These are phyloP conservation scores for Scaeva pyrastri DNA, from an alignment of 2,888 invertebrate genomes.

Conservation along the genomic window DNA sequence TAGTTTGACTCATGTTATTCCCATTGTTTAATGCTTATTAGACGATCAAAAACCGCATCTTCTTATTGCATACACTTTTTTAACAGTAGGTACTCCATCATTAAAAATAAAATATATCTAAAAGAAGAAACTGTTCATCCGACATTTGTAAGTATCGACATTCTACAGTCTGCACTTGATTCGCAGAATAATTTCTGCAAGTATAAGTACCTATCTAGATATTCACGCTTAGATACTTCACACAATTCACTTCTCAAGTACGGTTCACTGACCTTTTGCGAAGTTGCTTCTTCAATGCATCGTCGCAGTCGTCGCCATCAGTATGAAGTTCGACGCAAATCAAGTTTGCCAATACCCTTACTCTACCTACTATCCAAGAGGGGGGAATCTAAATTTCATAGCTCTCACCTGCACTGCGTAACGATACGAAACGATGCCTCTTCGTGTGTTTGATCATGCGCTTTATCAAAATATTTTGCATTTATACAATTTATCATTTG, in stretches of 20 bases:
- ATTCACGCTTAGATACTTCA: constrained; percentile 9
- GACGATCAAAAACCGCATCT: no score
- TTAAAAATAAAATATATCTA: not conserved
- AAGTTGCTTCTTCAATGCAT: constrained; percentile 1
- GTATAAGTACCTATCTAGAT: not conserved
- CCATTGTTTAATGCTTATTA: no score
- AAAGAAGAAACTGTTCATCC: not conserved
- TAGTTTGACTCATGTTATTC: no score
- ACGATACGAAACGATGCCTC: constrained; percentile 9
- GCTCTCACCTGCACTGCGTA: constrained; percentile 22
- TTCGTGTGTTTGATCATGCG: constrained; percentile 18
- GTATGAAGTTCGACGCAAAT: constrained; percentile 24
- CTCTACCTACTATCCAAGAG: not conserved
- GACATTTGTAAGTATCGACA: constrained; percentile 19
- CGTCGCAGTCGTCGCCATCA: not conserved
- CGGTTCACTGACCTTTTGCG: constrained; percentile 11
- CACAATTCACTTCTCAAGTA: constrained; percentile 21
- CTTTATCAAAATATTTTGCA: constrained; percentile 20
- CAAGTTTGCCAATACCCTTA: constrained; percentile 6
- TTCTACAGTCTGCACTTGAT: constrained; percentile 22
- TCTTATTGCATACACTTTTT: no score
- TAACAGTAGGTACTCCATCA: no score
- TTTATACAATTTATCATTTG: constrained; percentile 37
- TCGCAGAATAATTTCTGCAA: constrained; percentile 15
- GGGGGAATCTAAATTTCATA: constrained; percentile 11